Evolutionary conservation across 2,113 vertebrate species (phyloP).

Genomic region (Engraulis encrasicolus): DNA sequence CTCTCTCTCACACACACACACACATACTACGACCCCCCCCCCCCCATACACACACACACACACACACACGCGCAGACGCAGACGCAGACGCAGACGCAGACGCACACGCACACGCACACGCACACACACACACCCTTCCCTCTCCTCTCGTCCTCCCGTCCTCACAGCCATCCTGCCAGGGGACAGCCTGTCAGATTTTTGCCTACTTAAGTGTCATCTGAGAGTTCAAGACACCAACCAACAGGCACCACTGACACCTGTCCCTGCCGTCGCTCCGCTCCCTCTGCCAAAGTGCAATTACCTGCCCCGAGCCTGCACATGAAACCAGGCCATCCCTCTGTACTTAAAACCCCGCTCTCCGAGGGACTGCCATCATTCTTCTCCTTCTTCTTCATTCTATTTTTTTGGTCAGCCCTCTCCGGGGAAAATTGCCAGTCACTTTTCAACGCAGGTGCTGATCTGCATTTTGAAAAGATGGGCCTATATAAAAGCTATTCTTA

Average conservation of each 20-base stretch:
- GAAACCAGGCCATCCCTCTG: background rate
- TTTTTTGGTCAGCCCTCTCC: background rate
- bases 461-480: background rate
- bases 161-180: too few species aligned
- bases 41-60: background rate
- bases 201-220: conserved; percentile 32
- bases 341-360: background rate
- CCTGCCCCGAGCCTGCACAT: conserved; percentile 30
- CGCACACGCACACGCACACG: background rate
- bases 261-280: conserved; percentile 31
- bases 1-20: too few species aligned
- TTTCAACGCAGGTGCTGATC: background rate
- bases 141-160: too few species aligned
- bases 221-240: conserved; percentile 35
- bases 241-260: conserved; percentile 45
- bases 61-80: background rate
- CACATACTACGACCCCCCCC: background rate
- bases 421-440: background rate
- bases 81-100: background rate
- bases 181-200: conserved; percentile 26
- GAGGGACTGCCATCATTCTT: background rate
- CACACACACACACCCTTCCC: conserved; percentile 32
- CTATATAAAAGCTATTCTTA: too few species aligned
- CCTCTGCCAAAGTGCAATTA: conserved; percentile 30
- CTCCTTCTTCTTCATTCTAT: too few species aligned